A percentile compares a stretch with the other conserved stretches of the same genome.
Evolutionary conservation across 1,140 invertebrate species (phyloP).

Genomic region (Episyrphus balteatus): DNA sequence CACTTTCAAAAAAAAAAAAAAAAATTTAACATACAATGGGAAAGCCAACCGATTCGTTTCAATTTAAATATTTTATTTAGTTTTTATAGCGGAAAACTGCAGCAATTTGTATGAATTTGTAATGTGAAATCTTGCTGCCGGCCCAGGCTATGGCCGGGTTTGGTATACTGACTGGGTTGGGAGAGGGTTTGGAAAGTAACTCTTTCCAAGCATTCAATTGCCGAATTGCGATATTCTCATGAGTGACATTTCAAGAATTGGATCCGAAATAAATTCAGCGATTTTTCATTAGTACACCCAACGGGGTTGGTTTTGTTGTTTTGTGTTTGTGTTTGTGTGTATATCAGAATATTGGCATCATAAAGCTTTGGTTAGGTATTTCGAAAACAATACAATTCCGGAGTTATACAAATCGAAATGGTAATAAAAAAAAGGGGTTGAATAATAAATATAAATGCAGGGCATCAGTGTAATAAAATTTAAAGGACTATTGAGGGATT

Average conservation of each 20-base stretch:
- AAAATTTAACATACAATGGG: no score
- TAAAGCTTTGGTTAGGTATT: no score
- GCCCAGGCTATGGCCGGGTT: no score
- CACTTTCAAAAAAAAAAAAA: no score
- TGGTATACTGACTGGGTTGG: no score
- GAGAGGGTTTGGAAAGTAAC: no score
- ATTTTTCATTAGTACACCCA: constrained; percentile 17
- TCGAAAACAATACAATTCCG: not conserved
- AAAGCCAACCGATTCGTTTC: not conserved
- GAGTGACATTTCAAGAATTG: constrained; percentile 35
- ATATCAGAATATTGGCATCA: no score
- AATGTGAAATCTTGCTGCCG: not conserved
- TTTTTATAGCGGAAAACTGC: constrained; percentile 5
- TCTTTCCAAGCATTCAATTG: no score
- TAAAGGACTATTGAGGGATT: constrained; percentile 25
- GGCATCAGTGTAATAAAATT: constrained; percentile 21
- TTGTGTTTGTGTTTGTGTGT: no score
- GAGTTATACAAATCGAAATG: not conserved
- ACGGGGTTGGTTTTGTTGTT: constrained; percentile 7
- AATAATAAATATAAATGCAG: no score
- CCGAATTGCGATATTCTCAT: constrained; percentile 17
- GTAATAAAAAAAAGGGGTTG: no score
- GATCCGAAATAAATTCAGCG: constrained; percentile 29
- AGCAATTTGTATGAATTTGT: constrained; percentile 2
- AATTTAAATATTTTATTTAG: constrained; percentile 9